These are phyloP conservation scores for Eriocheir sinensis DNA, from an alignment of 1,140 invertebrate genomes.

Conservation along the genomic window DNA sequence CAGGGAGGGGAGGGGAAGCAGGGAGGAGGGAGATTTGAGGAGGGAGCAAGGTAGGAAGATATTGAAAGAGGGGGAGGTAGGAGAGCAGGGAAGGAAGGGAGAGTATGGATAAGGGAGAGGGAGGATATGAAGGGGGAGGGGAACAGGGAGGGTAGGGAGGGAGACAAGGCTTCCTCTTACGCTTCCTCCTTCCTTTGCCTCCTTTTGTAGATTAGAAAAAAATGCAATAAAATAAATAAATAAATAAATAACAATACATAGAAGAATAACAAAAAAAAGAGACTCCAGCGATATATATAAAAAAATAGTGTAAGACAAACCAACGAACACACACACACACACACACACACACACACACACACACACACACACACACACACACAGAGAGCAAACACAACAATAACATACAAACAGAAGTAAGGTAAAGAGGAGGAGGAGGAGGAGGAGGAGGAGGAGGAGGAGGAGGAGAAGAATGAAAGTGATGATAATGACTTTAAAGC, in stretches of 20 bases:
- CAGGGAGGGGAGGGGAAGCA: not conserved
- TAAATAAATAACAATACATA: not conserved
- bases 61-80: too few relatives aligned
- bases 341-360: slow-evolving; percentile 43
- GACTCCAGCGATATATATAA: not conserved
- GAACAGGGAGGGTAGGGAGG: not conserved
- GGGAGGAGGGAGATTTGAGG: not conserved
- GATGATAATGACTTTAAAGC: slow-evolving; percentile 34
- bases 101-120: too few relatives aligned
- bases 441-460: not conserved
- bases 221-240: not conserved
- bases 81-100: too few relatives aligned
- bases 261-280: not conserved
- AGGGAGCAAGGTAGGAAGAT: not conserved
- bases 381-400: not conserved
- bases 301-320: not conserved
- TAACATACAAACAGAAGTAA: not conserved
- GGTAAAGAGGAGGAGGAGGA: not conserved
- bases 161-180: not conserved
- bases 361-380: slow-evolving; percentile 12
- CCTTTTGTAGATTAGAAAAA: not conserved
- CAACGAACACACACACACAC: not conserved
- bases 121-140: not conserved
- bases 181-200: not conserved
- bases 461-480: not conserved